A percentile compares a stretch with the other conserved stretches of the same genome.
Evolutionary conservation across 1,140 invertebrate genomes (phyloP).

Genomic region (Thaumatotibia leucotreta): DNA sequence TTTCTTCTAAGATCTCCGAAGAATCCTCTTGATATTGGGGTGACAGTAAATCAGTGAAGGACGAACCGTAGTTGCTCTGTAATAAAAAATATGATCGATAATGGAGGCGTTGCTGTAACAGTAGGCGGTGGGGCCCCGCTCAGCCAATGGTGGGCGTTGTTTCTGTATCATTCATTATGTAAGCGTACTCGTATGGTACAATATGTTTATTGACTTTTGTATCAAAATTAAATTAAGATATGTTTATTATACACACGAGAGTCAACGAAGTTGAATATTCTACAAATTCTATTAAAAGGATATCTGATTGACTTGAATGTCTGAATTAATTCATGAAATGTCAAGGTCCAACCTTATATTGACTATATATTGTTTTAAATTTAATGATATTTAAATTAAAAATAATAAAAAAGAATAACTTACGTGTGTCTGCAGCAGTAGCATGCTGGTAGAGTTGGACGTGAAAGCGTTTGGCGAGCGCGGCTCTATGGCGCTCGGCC

Average conservation of each 20-base stretch:
- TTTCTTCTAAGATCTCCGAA: conserved; percentile 73
- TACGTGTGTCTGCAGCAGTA: conserved; percentile 77
- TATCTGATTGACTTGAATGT: too few relatives aligned
- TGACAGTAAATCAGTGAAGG: conserved; percentile 75
- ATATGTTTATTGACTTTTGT: too few relatives aligned
- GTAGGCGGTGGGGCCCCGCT: conserved; percentile 52
- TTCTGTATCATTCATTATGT: not conserved
- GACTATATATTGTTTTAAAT: too few relatives aligned
- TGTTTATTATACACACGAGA: too few relatives aligned
- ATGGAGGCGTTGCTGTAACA: conserved; percentile 49
- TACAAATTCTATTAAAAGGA: too few relatives aligned
- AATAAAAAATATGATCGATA: conserved; percentile 68
- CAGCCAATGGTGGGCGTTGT: conserved; percentile 51
- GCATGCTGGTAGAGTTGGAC: conserved; percentile 74
- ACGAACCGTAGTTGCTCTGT: conserved; percentile 77
- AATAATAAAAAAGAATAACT: too few relatives aligned
- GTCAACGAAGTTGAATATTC: too few relatives aligned
- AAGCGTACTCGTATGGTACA: not conserved
- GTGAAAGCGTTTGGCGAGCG: conserved; percentile 70
- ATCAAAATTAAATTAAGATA: too few relatives aligned
- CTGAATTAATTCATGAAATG: too few relatives aligned
- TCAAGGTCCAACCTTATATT: too few relatives aligned
- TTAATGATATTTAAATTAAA: not conserved
- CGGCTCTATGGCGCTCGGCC: conserved; percentile 72
- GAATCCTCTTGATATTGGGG: conserved; percentile 75